Conservation (phyloP, 2,113 vertebrate species). For the Passer domesticus region DNA sequence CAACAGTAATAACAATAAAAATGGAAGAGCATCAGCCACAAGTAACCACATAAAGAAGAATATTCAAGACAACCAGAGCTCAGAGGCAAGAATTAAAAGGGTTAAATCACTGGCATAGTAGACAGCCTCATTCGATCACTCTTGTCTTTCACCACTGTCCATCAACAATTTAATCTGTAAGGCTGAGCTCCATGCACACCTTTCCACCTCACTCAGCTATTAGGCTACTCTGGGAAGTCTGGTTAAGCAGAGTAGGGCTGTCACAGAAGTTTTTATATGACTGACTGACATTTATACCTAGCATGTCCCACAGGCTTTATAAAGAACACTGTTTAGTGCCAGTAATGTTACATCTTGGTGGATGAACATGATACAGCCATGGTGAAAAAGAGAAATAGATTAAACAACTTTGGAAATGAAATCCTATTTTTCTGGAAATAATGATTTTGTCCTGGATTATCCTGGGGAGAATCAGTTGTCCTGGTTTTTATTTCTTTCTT, state of each 20-base stretch:
- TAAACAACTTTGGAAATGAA: conserved; percentile 10
- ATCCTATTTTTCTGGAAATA: conserved; percentile 7
- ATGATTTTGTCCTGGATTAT: background rate
- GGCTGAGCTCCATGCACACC: background rate
- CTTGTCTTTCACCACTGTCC: conserved; percentile 25
- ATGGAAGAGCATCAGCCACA: background rate
- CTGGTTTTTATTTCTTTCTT: background rate
- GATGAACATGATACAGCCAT: background rate
- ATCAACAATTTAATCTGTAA: conserved; percentile 16
- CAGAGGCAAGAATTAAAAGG: background rate
- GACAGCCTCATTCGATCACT: background rate
- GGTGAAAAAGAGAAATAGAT: background rate
- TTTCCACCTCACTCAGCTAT: background rate
- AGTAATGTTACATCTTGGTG: background rate
- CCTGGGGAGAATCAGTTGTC: background rate
- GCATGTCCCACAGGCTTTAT: background rate
- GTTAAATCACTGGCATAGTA: background rate
- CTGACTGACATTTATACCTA: conserved; percentile 3
- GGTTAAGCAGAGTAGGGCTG: background rate
- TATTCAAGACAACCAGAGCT: background rate
- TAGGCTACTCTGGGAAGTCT: background rate
- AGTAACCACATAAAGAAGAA: background rate
- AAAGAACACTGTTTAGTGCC: background rate
- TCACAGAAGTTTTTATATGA: conserved; percentile 15
- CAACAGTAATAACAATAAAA: background rate